Base-by-base conservation (phyloP, 2,888 invertebrate genomes). In the Synanthedon formicaeformis region DNA sequence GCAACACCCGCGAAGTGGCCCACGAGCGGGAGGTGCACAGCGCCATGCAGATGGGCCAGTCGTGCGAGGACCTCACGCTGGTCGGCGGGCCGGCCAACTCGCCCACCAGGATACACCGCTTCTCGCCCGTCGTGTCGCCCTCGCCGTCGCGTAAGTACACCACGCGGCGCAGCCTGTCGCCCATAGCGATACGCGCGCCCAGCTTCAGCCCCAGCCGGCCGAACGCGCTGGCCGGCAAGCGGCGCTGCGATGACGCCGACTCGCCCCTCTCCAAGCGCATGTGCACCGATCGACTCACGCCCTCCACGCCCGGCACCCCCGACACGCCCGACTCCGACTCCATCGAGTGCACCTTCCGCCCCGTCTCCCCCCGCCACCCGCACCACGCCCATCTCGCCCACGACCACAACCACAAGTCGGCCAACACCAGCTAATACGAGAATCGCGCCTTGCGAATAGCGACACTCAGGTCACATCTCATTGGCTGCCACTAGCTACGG, bases 11-110 rank as follows among this genome's bases (percentile, higher is more conserved):
- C 54, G 97, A 98, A 82, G 92, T 94, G 55, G 96, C 95, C 16
- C 97, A 96, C 78, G 98, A 98, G 85, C 90, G 95, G 52, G 96
- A 96, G 79, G 91, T 96, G 52, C 96, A 96, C 77, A 93, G 93
- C 64, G 94, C 96, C 58, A 94, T 97, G 91, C 96, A 96, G 82
- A 96, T 98, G 84, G 97, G 97, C 2, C 96, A 96, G 76, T 96
- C 96, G 5, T 97, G 95, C 91, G 97, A 97, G 79, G 97, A 97
- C 81, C 90, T 97, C 41, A 93, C 94, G 6, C 68, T 90, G 81
- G 90, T 91, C 63, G 88, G 90, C 57, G 74, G 49, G 12, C 12
- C 49, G 12, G 49, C 49, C 11, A 13, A 89, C 82, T 90, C 89
- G 1, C 90, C 89, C 57, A 91, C 90, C 52, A 70, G 86, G 61